A percentile compares a stretch with the other conserved stretches of the same genome.
phyloP scores from a whole-genome alignment of 1,140 invertebrate species.

The Carcinoscorpius rotundicauda region DNA sequence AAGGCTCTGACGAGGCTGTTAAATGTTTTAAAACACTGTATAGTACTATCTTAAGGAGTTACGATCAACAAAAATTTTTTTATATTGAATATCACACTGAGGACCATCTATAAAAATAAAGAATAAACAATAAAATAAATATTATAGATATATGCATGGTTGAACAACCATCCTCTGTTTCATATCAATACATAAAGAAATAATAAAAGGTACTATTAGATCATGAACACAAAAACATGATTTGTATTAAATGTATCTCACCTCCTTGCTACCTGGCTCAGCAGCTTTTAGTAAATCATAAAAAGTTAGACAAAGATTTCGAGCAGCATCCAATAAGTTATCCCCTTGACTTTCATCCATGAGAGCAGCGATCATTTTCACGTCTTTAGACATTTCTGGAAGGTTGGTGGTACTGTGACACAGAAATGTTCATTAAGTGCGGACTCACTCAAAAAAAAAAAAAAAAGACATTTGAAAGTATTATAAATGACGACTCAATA shows the following conservation, averaged over 20 bases:
- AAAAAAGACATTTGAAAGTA: no score
- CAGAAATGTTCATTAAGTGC: background rate
- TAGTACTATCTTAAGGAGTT: conserved; percentile 4
- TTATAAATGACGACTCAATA: no score
- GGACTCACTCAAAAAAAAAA: no score
- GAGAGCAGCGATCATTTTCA: conserved; percentile 86
- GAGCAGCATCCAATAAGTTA: conserved; percentile 76
- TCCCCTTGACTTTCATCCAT: conserved; percentile 79
- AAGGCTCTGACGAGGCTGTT: conserved; percentile 73
- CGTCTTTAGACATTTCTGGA: conserved; percentile 89
- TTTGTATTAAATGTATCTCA: conserved; percentile 26
- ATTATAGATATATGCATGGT: no score
- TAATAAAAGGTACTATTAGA: no score
- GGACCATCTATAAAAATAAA: no score
- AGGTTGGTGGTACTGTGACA: conserved; percentile 62
- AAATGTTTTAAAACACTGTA: conserved; percentile 25
- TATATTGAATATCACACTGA: no score
- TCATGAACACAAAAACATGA: no score
- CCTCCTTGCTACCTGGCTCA: conserved; percentile 83
- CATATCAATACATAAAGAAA: no score
- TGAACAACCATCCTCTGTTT: no score
- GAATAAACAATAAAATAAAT: no score
- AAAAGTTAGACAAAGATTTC: conserved; percentile 84
- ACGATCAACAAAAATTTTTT: no score
- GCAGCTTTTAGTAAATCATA: conserved; percentile 86